Evolutionary conservation across 2,797 vertebrate genomes (phyloP), one percentile per base, ranked within the genome.

Genomic region (Garrulus glandarius): DNA sequence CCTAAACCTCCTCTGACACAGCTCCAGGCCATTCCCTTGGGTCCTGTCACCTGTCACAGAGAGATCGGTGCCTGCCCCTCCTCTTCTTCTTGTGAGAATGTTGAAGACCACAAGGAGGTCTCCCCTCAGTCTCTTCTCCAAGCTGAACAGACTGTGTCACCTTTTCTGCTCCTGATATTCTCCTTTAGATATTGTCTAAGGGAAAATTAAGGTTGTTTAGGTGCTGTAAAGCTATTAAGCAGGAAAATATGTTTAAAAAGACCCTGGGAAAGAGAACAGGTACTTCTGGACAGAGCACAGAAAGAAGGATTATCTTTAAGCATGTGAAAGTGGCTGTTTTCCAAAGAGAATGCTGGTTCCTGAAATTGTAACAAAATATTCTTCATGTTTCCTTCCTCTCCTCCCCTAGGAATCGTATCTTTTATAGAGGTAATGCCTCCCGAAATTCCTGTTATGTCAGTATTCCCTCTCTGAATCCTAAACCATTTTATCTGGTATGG

Each of bases 61-160:
- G 18, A 10, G 32, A 29, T n/a, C 37, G 9, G 32, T 29, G 19
- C 7, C 75, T 72, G n/a, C 2, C 3, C 37, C 13, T 71, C 23
- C 23, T 44, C 27, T 57, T 24, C 32, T 13, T 4, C 11, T 57
- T 13, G 1, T 1, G 0, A n/a, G 22, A n/a, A 29, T 7, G 5
- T 10, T 65, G n/a, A 4, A 44, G 32, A 7, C 9, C 37, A 4
- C 24, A 29, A 0, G 22, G 68, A 67, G 14, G 2, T 50, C 19
- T 34, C 20, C 7, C 23, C 27, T 64, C 43, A 49, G 23, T 9
- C 19, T 22, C 32, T n/a, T n/a, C 23, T 69, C 15, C 23, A 44
- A 26, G 15, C 4, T 41, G 39, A 67, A 52, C 26, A 27, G 6
- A 60, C 0, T 3, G 9, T 47, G 13, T 8, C 1, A 5, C 26